These are phyloP conservation scores for Formica exsecta DNA, from an alignment of 1,140 invertebrate species.

Conservation along the genomic window DNA sequence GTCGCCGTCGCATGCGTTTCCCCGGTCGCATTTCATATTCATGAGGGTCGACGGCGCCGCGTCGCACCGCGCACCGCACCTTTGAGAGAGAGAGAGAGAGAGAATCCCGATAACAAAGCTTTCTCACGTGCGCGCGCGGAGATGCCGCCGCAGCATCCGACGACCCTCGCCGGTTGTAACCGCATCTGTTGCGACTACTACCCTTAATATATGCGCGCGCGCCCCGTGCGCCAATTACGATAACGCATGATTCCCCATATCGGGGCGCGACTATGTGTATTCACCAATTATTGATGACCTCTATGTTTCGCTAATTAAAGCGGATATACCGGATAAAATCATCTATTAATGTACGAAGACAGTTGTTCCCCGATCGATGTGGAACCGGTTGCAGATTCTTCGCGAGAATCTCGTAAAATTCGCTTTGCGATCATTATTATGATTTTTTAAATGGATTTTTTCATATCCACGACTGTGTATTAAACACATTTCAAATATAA, in stretches of 20 bases:
- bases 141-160: background rate
- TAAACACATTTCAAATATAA: background rate
- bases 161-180: background rate
- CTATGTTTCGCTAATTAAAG: constrained; percentile 46
- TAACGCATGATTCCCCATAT: constrained; percentile 57
- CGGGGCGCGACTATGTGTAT: background rate
- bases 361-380: no score
- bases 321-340: constrained; percentile 14
- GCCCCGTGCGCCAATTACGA: constrained; percentile 53
- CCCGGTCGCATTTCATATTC: constrained; percentile 50
- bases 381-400: background rate
- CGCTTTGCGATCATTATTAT: no score
- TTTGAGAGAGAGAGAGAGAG: no score
- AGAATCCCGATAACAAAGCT: constrained; percentile 53
- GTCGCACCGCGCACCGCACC: background rate
- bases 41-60: constrained; percentile 32
- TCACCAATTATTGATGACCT: constrained; percentile 38
- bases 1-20: background rate
- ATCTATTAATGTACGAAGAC: background rate
- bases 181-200: constrained; percentile 39
- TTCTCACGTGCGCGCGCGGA: background rate
- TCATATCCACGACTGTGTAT: background rate
- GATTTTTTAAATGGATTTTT: background rate
- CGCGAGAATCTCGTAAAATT: background rate
- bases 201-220: constrained; percentile 37